Evolutionary conservation across 2,113 vertebrate species (phyloP).

Genomic region (Podarcis cretensis): DNA sequence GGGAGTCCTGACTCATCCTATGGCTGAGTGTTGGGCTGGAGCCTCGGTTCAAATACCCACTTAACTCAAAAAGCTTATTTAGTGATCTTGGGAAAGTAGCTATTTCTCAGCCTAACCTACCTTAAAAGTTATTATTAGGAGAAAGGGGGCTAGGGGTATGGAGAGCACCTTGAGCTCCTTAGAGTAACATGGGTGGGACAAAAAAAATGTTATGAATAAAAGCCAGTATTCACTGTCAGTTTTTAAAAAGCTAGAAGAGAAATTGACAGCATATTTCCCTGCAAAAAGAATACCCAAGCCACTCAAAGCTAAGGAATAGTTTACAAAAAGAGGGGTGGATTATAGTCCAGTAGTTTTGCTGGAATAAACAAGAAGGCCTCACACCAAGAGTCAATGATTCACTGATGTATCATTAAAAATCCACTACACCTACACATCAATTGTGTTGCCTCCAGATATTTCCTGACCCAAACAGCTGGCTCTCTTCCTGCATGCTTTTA

Average conservation of each 20-base stretch:
- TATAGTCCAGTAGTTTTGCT: background rate
- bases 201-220: background rate
- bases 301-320: background rate
- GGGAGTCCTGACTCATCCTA: too few relatives aligned
- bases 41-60: too few relatives aligned
- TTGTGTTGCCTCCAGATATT: conserved; percentile 14
- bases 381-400: background rate
- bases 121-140: background rate
- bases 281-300: background rate
- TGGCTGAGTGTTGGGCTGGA: too few relatives aligned
- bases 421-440: conserved; percentile 41
- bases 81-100: too few relatives aligned
- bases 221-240: background rate
- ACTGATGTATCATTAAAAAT: background rate
- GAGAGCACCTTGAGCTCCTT: too few relatives aligned
- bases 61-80: too few relatives aligned
- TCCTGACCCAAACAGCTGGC: conserved; percentile 37
- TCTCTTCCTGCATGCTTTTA: conserved; percentile 42
- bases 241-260: background rate
- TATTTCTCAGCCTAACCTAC: too few relatives aligned
- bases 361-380: conserved; percentile 22
- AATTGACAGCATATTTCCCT: background rate
- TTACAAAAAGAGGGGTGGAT: background rate
- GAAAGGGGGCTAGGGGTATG: background rate
- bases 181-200: background rate